Evolutionary conservation across 1,140 invertebrate species (phyloP), one percentile per base, ranked within the genome.

Genomic region (Achatina immaculata): DNA sequence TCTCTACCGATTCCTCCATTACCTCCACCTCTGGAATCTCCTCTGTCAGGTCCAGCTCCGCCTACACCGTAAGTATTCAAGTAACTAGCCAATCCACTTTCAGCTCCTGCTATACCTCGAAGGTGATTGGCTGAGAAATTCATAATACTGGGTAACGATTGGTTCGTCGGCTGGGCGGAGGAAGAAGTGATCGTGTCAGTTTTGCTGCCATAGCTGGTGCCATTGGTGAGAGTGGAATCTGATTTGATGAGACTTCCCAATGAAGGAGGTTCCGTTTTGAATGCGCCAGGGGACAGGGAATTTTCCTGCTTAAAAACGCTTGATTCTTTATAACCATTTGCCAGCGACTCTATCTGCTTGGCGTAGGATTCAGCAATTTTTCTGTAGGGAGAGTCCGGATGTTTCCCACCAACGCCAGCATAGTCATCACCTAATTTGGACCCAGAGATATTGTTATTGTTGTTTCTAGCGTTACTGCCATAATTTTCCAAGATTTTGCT

Each of bases 41-140:
- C 14, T 34, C 38, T 42, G 9, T 48, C 73, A 34, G 48, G 6
- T 19, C 31, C 38, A 28, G 48, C 28, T 42, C 73, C 51, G 73
- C 73, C 73, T 19, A 76, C 51, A 24, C 75, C 58, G 58, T 78
- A 78, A 38, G 36, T 78, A 58, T 66, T 78, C 28, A 78, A 31
- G 36, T 78, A 78, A 28, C 42, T 66, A n/a, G 75, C 75, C 55
- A 78, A 51, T 66, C 75, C 75, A 28, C 55, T 34, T 34, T 78
- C 75, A 34, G 55, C 58, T 42, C 58, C 19, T 1, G 75, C 6
- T 58, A 78, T 78, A 6, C 75, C 58, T 7, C 75, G 75, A 66
- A 78, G 58, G 40, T 78, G 75, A 51, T 66, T 78, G 55, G 75
- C 31, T 36, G 75, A 78, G 58, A 78, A 78, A 58, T 78, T 78